These are phyloP conservation scores for Tenthredo scrophulariae DNA, from an alignment of 2,888 invertebrate genomes.

Conservation along the genomic window DNA sequence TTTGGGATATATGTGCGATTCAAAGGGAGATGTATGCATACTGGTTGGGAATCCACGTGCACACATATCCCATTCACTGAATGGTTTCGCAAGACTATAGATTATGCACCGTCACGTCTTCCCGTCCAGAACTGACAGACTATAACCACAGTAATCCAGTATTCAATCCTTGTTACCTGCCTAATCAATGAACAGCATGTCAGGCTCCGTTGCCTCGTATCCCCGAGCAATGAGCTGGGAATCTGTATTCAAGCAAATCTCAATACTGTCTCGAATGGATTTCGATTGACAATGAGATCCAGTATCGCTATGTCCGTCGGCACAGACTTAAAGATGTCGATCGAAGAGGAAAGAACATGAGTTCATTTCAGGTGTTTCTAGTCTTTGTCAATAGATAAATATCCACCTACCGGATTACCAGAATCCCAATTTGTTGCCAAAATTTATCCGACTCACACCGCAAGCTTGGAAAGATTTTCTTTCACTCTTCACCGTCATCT, in stretches of 20 bases:
- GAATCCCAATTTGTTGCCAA: background rate
- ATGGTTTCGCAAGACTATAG: slow-evolving; percentile 26
- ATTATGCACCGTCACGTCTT: slow-evolving; percentile 57
- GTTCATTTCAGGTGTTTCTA: background rate
- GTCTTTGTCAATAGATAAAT: background rate
- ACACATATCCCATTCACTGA: slow-evolving; percentile 26
- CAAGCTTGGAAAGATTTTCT: background rate
- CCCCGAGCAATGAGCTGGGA: slow-evolving; percentile 1
- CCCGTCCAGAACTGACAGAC: slow-evolving; percentile 52
- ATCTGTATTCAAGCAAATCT: slow-evolving; percentile 34
- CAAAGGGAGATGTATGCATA: background rate
- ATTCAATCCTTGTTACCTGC: slow-evolving; percentile 52
- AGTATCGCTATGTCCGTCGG: background rate
- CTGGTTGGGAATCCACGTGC: slow-evolving; percentile 16
- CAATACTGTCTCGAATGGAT: slow-evolving; percentile 8
- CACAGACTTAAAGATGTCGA: background rate
- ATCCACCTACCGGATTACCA: background rate
- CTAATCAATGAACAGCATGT: slow-evolving; percentile 47
- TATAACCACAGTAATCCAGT: slow-evolving; percentile 49
- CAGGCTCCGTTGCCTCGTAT: background rate
- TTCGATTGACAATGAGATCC: background rate
- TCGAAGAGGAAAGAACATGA: background rate
- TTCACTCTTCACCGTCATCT: background rate
- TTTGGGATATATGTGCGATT: background rate
- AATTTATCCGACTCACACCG: background rate